phyloP scores from a whole-genome alignment of 1,140 invertebrate genomes.

The Limonius californicus region DNA sequence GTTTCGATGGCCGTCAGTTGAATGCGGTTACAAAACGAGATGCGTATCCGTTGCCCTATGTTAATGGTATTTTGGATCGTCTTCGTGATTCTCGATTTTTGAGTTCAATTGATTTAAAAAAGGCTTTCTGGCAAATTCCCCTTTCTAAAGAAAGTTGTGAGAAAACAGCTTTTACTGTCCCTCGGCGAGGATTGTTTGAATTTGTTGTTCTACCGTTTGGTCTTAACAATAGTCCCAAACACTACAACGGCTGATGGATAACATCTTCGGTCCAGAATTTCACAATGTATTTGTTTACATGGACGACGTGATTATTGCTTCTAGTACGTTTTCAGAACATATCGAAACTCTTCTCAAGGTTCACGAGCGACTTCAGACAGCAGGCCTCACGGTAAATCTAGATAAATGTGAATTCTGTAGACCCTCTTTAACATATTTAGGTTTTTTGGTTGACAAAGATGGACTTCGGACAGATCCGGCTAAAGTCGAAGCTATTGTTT shows the following conservation, averaged over 20 bases:
- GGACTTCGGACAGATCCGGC: background rate
- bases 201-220: constrained; percentile 41
- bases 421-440: too few relatives aligned
- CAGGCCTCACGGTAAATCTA: too few relatives aligned
- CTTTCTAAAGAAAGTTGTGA: constrained; percentile 20
- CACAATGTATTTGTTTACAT: constrained; percentile 33
- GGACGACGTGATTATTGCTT: constrained; percentile 40
- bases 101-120: constrained; percentile 30
- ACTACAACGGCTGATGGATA: constrained; percentile 41
- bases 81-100: constrained; percentile 31
- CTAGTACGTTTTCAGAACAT: constrained; percentile 6
- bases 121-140: constrained; percentile 32
- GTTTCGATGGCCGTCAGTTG: background rate
- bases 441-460: too few relatives aligned
- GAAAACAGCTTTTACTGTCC: constrained; percentile 26
- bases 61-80: constrained; percentile 30
- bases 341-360: background rate
- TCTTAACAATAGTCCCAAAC: constrained; percentile 31
- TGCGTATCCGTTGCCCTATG: constrained; percentile 28
- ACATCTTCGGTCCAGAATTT: constrained; percentile 25
- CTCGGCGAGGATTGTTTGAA: constrained; percentile 28
- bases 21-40: constrained; percentile 25
- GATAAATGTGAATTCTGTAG: too few relatives aligned
- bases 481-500: background rate
- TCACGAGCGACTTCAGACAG: background rate